Base-by-base conservation (phyloP, 2,113 vertebrate species). In the Mobula hypostoma region DNA sequence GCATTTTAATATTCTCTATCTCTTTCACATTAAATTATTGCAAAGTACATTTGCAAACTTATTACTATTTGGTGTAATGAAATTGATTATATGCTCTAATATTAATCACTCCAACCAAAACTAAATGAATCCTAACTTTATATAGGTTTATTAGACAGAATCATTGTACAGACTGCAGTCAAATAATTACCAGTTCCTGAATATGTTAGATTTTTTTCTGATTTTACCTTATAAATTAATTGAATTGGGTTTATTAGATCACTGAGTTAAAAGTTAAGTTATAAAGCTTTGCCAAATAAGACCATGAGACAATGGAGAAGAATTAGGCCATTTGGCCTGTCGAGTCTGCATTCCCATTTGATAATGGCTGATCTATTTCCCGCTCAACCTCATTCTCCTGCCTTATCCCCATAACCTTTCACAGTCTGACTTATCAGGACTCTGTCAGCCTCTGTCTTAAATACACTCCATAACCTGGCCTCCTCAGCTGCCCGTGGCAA, bases 41-140 rank as follows among this genome's bases (percentile, higher is more conserved):
- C 32, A 76, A 56, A 56, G 68, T 14, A 76, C 24, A 48, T 6
- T 17, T 48, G 70, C 70, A 93, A 74, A 74, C 12, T 24, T 74
- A 74, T 56, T 40, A 74, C 14, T 5, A 24, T 36, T 29, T 56
- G 7, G 21, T 93, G 48, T 74, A 93, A 14, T 93, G 24, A 24
- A 93, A 93, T 14, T 66, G 32, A 93, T 76, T 76, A 93, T 56
- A 36, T 93, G 70, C 70, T 70, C 48, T 74, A 93, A 92, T 14
- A 36, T 48, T 74, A 74, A 93, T 93, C 19, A 48, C 21, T 70
- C 61, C 40, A 93, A 93, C 66, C 61, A 72, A 93, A 93, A 93
- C 40, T 11, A 36, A 74, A 93, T 76, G 24, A 74, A 91, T 29
- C 91, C 70, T 76, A 14, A 72, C 70, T 11, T 48, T 76, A 76